Percentiles rank a stretch among this genome's conserved stretches.
Evolutionary conservation across 2,113 vertebrate species (phyloP).

Genomic region (Sisor rabdophorus): DNA sequence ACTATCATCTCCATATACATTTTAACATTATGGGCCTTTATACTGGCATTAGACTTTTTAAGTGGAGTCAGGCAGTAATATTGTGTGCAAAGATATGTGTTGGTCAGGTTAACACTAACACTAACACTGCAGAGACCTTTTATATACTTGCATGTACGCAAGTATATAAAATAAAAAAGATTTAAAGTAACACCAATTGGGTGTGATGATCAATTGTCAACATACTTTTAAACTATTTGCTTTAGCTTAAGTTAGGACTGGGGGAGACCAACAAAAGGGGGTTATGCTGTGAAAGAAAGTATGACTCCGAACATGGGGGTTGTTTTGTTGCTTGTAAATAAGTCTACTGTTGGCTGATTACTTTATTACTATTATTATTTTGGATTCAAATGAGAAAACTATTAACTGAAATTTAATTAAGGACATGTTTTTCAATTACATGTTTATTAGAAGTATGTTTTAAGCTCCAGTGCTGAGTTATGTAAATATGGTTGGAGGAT

Average conservation of each 20-base stretch:
- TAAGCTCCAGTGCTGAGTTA: slow-evolving; percentile 33
- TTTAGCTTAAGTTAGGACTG: slow-evolving; percentile 19
- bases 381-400: slow-evolving; percentile 61
- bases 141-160: background rate
- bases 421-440: slow-evolving; percentile 59
- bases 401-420: slow-evolving; percentile 65
- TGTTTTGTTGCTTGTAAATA: slow-evolving; percentile 38
- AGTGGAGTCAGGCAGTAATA: background rate
- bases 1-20: background rate
- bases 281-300: slow-evolving; percentile 1
- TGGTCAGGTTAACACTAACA: too few species aligned
- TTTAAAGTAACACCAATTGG: background rate
- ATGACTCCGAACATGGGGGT: background rate
- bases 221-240: background rate
- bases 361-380: slow-evolving; percentile 50
- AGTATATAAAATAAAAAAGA: too few species aligned
- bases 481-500: slow-evolving; percentile 42
- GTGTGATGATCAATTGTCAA: background rate
- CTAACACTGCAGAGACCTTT: background rate
- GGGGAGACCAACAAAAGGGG: background rate
- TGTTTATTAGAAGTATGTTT: slow-evolving; percentile 35
- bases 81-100: background rate
- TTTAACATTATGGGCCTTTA: background rate
- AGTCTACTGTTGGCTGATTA: slow-evolving; percentile 33
- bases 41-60: background rate